These are phyloP conservation scores for Asarcornis scutulata DNA, from an alignment of 2,113 vertebrate genomes.

Conservation along the genomic window DNA sequence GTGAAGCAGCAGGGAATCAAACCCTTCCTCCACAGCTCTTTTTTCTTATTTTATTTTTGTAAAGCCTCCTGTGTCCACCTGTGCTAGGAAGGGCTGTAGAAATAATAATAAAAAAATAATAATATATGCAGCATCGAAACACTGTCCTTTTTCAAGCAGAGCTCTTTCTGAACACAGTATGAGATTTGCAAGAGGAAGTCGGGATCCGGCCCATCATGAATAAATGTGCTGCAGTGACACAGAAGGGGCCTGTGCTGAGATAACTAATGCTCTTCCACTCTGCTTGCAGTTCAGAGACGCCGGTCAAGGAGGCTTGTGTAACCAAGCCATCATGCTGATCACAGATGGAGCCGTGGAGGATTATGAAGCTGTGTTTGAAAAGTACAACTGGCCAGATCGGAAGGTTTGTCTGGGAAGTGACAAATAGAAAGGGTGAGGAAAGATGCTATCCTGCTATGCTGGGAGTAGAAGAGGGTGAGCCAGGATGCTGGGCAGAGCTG, in stretches of 20 bases:
- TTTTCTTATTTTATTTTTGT: not conserved
- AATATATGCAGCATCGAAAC: not conserved
- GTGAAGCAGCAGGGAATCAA: not conserved
- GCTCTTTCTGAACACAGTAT: not conserved
- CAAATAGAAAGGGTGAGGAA: not conserved
- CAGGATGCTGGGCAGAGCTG: not conserved
- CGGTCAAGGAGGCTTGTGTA: constrained; percentile 91
- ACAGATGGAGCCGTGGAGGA: constrained; percentile 94
- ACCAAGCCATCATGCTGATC: constrained; percentile 97
- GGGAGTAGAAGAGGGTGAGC: not conserved
- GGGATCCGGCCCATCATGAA: not conserved
- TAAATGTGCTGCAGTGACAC: not conserved
- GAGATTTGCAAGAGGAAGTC: not conserved
- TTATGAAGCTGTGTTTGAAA: constrained; percentile 89
- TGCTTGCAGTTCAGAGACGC: constrained; percentile 76
- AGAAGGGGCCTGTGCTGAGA: not conserved
- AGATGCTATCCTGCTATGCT: not conserved
- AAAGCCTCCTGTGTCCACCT: not conserved
- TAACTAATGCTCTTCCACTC: not conserved
- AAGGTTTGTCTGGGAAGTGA: constrained; percentile 77
- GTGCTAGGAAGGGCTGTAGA: not conserved
- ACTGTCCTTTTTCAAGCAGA: not conserved
- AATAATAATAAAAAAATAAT: not conserved
- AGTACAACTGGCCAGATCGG: constrained; percentile 93
- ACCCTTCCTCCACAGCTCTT: not conserved